phyloP scores from a whole-genome alignment of 2,113 vertebrate genomes.

The Cryptoleucopteryx plumbea region DNA sequence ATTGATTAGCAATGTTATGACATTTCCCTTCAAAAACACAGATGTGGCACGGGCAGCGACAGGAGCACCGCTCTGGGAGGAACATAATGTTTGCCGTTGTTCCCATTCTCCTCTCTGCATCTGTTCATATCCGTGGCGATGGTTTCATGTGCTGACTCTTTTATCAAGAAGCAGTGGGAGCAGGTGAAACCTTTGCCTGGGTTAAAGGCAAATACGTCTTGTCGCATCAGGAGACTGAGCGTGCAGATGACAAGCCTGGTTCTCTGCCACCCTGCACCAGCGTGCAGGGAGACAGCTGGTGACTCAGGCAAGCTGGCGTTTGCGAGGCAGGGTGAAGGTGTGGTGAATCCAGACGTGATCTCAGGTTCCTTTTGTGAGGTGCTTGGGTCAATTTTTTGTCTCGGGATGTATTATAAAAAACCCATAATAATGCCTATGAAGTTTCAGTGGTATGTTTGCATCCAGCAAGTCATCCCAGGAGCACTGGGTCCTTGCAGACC shows the following conservation, averaged over 20 bases:
- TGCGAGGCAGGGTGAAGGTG: not conserved
- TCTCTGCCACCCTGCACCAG: not conserved
- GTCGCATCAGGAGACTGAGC: not conserved
- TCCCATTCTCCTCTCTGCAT: conserved; percentile 30
- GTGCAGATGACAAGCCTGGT: not conserved
- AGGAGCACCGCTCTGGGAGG: conserved; percentile 43
- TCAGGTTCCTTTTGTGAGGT: not conserved
- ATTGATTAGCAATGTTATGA: conserved; percentile 85
- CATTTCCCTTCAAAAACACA: conserved; percentile 83
- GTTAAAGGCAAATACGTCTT: not conserved
- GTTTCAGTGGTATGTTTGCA: not conserved
- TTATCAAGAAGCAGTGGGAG: not conserved
- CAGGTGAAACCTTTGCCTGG: conserved; percentile 7
- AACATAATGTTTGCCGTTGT: conserved; percentile 55
- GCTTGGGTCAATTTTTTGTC: not conserved
- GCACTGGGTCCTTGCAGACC: not conserved
- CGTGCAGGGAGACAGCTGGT: not conserved
- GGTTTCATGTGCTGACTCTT: not conserved
- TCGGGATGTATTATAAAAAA: not conserved
- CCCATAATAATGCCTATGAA: not conserved
- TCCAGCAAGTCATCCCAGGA: not conserved
- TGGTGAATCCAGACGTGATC: not conserved
- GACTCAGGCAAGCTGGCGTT: not conserved
- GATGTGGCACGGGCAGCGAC: conserved; percentile 71
- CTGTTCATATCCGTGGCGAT: conserved; percentile 38